Conservation (phyloP, 92 coral and sea anemone species). For the Pocillopora grandis region DNA sequence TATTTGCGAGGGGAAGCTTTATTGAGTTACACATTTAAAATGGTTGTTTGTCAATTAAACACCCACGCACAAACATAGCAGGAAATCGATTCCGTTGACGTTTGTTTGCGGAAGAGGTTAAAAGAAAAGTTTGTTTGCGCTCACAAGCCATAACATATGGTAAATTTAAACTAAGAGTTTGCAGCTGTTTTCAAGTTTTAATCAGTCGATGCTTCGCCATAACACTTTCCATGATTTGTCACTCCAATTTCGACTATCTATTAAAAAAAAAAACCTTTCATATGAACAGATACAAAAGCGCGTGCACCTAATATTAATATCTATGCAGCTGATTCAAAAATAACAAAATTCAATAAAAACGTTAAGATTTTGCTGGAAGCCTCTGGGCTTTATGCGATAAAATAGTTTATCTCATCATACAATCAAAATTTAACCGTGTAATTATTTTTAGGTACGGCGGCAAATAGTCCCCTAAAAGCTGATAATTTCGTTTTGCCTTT, state of each 20-base stretch:
- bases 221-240: not conserved
- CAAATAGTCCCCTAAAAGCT: conserved; percentile 30
- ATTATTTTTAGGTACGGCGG: conserved; percentile 37
- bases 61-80: conserved; percentile 8
- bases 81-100: not conserved
- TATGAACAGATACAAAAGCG: not conserved
- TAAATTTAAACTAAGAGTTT: not conserved
- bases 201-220: not conserved
- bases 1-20: conserved; percentile 1
- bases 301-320: not conserved
- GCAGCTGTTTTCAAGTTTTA: not conserved
- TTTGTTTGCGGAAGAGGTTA: not conserved
- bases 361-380: not conserved
- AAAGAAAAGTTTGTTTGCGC: not conserved
- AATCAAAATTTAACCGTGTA: conserved; percentile 15
- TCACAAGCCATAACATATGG: not conserved
- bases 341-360: not conserved
- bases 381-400: not conserved
- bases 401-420: conserved; percentile 12
- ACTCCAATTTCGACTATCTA: not conserved
- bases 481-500: conserved; percentile 12
- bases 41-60: conserved; percentile 16
- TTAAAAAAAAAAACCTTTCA: not conserved
- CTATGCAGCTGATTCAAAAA: not conserved
- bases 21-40: conserved; percentile 9